Conservation (phyloP, 1,140 invertebrate species). For the Trialeurodes vaporariorum region DNA sequence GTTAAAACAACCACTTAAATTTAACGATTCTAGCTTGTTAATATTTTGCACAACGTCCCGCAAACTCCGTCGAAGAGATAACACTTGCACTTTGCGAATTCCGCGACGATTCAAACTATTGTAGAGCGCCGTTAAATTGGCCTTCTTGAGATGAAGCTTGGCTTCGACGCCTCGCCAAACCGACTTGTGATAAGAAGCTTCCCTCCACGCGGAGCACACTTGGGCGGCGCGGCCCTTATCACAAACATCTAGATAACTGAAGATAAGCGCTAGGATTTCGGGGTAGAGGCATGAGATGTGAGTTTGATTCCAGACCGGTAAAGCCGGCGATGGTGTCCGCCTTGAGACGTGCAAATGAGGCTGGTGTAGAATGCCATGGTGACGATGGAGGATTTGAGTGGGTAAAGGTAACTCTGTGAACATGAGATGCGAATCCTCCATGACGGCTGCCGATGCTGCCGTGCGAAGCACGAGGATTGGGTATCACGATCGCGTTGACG, state of each 20-base stretch:
- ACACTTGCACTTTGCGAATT: constrained; percentile 76
- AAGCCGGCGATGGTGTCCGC: constrained; percentile 30
- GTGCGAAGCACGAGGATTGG: not conserved
- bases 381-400: constrained; percentile 36
- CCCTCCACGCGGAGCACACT: constrained; percentile 79
- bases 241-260: constrained; percentile 73
- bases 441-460: no score
- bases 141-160: constrained; percentile 69
- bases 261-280: constrained; percentile 83
- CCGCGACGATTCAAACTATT: constrained; percentile 68
- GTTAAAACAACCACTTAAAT: constrained; percentile 86
- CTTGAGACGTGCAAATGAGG: constrained; percentile 38
- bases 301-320: constrained; percentile 35
- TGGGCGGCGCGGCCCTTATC: constrained; percentile 78
- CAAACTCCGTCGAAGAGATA: constrained; percentile 71
- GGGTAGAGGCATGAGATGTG: constrained; percentile 83
- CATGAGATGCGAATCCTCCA: not conserved
- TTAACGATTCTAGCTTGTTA: constrained; percentile 74
- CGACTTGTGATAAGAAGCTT: constrained; percentile 79
- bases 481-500: not conserved
- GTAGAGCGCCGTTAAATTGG: constrained; percentile 47
- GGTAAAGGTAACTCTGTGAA: not conserved
- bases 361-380: constrained; percentile 42
- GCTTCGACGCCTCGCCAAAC: constrained; percentile 90
- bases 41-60: constrained; percentile 76